Evolutionary conservation across 2,113 vertebrate species (phyloP), one percentile per base, ranked within the genome.

Genomic region (Corythaixoides concolor): DNA sequence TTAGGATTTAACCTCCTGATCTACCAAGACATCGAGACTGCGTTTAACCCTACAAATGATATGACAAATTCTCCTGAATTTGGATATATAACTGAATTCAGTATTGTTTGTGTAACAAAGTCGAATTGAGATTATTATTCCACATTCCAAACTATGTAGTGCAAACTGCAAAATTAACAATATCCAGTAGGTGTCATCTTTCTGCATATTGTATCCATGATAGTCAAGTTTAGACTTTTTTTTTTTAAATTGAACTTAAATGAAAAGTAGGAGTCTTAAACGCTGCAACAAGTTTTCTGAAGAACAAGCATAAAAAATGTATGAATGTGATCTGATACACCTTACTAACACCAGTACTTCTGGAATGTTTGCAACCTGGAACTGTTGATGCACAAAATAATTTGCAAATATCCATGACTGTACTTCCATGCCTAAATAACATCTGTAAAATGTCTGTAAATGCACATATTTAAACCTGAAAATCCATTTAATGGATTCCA

Each of bases 171-270:
- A 84, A 85, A 83, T 62, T 15, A n/a, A 64, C 88, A 50, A 30
- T 37, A 64, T 41, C 88, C 95, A 86, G 92, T 22, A 93, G 94
- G 72, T 95, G 90, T 96, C 86, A 75, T 74, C 88, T 85, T 84
- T 77, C 58, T 64, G 47, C 62, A 41, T 49, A 15, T 12, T 15
- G 12, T 8, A 11, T 30, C 4, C 6, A 49, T 23, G 39, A 88
- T 26, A 76, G 62, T 56, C 8, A n/a, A 26, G 27, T 19, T 77
- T 22, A 60, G 56, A 35, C 22, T 16, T 21, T 39, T 43, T 39
- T 43, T 63, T 55, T 85, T 74, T 53, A 12, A 67, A 73, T 4
- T 43, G 16, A 74, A 52, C 4, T 47, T 41, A 41, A 75, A 63
- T 52, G 27, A 56, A 69, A 81, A 88, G 45, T 3, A 77, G 12